Evolutionary conservation across 2,113 vertebrate species (phyloP).

Genomic region (Tringa solitaria): DNA sequence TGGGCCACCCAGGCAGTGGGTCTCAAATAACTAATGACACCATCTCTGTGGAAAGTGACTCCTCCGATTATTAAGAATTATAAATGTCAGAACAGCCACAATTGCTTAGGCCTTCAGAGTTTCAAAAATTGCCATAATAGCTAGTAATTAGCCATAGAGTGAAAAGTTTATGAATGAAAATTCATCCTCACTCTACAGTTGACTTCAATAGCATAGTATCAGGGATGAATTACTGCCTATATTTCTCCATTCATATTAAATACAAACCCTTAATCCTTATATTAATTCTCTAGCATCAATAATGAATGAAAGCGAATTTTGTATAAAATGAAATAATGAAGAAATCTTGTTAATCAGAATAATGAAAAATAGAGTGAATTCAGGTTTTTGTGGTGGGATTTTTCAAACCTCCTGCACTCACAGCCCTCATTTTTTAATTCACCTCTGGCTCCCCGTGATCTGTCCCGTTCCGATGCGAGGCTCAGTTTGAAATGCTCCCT

Average conservation of each 20-base stretch:
- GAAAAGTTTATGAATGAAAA: constrained; percentile 39
- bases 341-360: not conserved
- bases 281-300: not conserved
- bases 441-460: not conserved
- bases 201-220: not conserved
- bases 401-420: not conserved
- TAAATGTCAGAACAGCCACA: constrained; percentile 4
- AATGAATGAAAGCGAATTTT: not conserved
- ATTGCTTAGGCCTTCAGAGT: not conserved
- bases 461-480: not conserved
- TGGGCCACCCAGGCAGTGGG: not conserved
- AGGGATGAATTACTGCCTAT: not conserved
- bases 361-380: not conserved
- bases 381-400: not conserved
- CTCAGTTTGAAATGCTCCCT: not conserved
- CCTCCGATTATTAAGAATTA: constrained; percentile 22
- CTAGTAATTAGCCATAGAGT: constrained; percentile 1
- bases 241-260: not conserved
- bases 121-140: constrained; percentile 20
- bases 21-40: not conserved
- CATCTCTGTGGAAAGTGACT: not conserved
- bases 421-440: not conserved
- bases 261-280: not conserved
- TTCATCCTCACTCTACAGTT: not conserved
- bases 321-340: not conserved